Conservation (phyloP, 2,888 invertebrate species). For the Cataglyphis cursor region DNA sequence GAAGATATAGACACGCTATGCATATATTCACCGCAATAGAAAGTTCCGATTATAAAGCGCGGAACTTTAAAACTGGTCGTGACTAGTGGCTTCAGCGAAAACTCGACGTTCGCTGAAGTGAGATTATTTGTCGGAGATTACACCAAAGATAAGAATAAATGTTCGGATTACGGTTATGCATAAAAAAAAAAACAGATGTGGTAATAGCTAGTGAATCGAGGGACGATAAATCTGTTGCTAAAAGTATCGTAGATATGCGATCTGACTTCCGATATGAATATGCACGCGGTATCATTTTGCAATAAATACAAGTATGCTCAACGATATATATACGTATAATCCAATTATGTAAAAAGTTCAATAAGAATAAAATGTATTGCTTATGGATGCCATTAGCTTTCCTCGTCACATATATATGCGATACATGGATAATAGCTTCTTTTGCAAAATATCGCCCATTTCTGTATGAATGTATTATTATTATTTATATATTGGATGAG, state of each 20-base stretch:
- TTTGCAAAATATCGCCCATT: not conserved
- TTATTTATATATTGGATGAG: not conserved
- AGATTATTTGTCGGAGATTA: constrained; percentile 42
- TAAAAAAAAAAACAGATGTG: not conserved
- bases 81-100: constrained; percentile 27
- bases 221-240: constrained; percentile 1
- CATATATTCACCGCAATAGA: constrained; percentile 29
- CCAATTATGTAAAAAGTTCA: constrained; percentile 9
- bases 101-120: constrained; percentile 10
- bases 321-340: constrained; percentile 13
- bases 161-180: not conserved
- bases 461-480: not conserved
- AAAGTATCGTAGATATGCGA: constrained; percentile 1
- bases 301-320: not conserved
- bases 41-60: constrained; percentile 50
- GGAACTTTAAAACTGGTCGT: constrained; percentile 28
- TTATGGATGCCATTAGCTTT: not conserved
- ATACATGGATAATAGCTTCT: not conserved
- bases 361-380: constrained; percentile 20
- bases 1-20: constrained; percentile 35
- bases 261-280: constrained; percentile 22
- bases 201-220: constrained; percentile 22
- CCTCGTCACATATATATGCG: not conserved
- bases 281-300: constrained; percentile 7
- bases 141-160: constrained; percentile 1